phyloP scores from a whole-genome alignment of 1,140 invertebrate species.

The Meloidogyne floridensis region DNA sequence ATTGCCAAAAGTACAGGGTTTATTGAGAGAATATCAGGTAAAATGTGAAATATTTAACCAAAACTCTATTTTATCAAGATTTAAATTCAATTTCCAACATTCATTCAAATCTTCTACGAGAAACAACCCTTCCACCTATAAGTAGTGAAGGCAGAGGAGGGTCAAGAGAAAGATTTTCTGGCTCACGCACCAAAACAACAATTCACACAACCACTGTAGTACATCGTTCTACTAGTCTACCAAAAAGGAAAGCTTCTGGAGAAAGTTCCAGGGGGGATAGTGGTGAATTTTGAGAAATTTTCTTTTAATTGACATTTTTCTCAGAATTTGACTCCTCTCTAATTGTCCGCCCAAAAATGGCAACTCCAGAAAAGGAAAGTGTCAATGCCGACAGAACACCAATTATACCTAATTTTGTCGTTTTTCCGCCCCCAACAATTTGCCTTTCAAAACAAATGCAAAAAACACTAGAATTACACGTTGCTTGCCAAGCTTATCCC shows the following conservation, averaged over 20 bases:
- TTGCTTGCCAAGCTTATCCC: conserved; percentile 32
- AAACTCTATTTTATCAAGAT: neutral
- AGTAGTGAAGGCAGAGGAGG: neutral
- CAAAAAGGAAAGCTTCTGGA: conserved; percentile 16
- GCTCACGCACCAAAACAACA: conserved; percentile 42
- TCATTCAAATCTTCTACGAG: conserved; percentile 1
- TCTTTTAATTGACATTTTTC: neutral
- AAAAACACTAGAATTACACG: conserved; percentile 30
- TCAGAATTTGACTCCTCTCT: neutral
- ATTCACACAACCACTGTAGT: conserved; percentile 38
- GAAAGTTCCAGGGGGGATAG: neutral
- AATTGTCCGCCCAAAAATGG: neutral
- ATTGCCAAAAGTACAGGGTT: conserved; percentile 57
- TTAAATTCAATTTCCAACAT: conserved; percentile 25
- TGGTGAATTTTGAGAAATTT: conserved; percentile 16
- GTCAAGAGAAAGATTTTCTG: neutral
- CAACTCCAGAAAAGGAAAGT: conserved; percentile 18
- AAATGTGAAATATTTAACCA: neutral
- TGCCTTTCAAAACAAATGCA: neutral
- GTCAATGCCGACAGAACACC: conserved; percentile 48
- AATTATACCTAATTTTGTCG: neutral
- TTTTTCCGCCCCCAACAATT: neutral
- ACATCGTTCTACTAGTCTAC: conserved; percentile 44
- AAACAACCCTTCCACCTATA: neutral
- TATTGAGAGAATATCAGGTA: conserved; percentile 54